Evolutionary conservation across 2,113 vertebrate species (phyloP), one percentile per base, ranked within the genome.

Genomic region (Corapipo altera): DNA sequence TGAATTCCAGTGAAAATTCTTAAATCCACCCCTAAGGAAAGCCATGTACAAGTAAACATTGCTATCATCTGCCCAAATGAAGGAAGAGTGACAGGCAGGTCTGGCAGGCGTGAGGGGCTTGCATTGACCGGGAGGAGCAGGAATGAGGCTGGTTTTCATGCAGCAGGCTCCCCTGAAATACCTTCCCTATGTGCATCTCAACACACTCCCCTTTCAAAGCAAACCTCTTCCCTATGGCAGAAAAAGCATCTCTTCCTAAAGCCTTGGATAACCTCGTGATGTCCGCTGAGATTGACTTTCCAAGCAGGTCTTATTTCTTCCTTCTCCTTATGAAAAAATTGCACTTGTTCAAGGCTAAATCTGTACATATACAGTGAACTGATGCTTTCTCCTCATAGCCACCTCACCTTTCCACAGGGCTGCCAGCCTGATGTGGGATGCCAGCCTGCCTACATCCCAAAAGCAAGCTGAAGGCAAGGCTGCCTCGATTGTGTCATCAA

Each of bases 321-420:
- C 32, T 55, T n/a, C 74, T 84, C 51, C 32, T 55, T n/a, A 30
- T 17, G 30, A 26, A 80, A 74, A 89, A 72, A 35, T 39, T 79
- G 64, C 64, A 64, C 44, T 95, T 44, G 17, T 52, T 86, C 23
- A 64, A 73, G 77, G 72, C 41, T 39, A 4, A 35, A 66, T 66
- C 9, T 39, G 1, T 28, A 17, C 0, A 1, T 35, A 9, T 14
- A 4, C 32, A n/a, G 46, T 8, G 55, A 69, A 15, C 15, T 3
- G 9, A 10, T 6, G 0, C 41, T 54, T 1, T 1, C 73, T 44
- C 48, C 15, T 46, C 43, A 6, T 9, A 30, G 43, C 76, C 57
- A 18, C 22, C 57, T 54, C 57, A n/a, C 19, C 35, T 22, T 62
- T 13, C 61, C 1, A 0, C 2, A 1, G 27, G 54, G 59, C 37